A percentile compares a stretch with the other conserved stretches of the same genome.
These are phyloP conservation scores for Lynx canadensis DNA, from an alignment of 2,113 vertebrate genomes.

Conservation along the genomic window DNA sequence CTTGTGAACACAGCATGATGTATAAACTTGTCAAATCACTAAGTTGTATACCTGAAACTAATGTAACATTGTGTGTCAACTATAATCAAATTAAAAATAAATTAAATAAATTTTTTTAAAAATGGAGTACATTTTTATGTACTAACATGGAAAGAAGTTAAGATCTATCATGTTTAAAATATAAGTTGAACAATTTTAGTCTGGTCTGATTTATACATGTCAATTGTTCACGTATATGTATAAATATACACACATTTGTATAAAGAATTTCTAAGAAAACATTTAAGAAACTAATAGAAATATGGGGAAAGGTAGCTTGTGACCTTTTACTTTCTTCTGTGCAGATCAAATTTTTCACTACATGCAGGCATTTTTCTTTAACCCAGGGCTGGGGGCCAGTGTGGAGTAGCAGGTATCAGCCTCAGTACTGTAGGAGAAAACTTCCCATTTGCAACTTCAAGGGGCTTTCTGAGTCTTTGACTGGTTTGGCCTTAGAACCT, in stretches of 20 bases:
- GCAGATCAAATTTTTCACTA: not conserved
- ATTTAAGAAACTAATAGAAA: constrained; percentile 21
- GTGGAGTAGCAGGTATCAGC: not conserved
- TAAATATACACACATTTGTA: not conserved
- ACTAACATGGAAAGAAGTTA: not conserved
- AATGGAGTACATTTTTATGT: not conserved
- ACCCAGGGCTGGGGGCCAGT: not conserved
- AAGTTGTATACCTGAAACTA: not conserved
- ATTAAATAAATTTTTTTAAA: not conserved
- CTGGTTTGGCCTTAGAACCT: not conserved
- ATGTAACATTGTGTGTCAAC: not conserved
- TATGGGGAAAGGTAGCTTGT: not conserved
- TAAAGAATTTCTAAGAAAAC: not conserved
- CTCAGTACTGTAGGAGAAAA: not conserved
- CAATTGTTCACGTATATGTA: not conserved
- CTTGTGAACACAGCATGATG: not conserved
- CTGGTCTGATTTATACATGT: not conserved
- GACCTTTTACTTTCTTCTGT: not conserved
- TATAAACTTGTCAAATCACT: not conserved
- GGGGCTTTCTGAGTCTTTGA: not conserved
- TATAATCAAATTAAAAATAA: not conserved
- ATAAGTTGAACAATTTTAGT: not conserved
- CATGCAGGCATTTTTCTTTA: not conserved
- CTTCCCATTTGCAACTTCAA: not conserved
- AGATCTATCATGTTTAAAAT: not conserved